Conservation (phyloP, 2,113 vertebrate species). For the Numida meleagris region DNA sequence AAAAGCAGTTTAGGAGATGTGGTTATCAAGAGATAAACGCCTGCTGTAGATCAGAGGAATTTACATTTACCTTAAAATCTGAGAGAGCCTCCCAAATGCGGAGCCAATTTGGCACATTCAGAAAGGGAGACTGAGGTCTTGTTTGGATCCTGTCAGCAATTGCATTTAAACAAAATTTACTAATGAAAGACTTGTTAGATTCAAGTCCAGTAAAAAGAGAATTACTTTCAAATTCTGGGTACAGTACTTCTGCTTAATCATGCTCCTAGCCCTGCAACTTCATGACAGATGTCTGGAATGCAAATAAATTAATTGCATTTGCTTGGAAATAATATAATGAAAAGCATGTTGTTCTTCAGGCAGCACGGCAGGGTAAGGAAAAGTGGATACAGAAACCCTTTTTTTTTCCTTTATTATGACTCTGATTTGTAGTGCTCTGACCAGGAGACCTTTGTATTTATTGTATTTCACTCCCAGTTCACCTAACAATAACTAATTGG, state of each 20-base stretch:
- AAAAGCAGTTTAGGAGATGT: background rate
- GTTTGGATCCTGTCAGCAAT: background rate
- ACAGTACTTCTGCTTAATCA: background rate
- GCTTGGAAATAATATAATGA: background rate
- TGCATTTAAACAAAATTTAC: background rate
- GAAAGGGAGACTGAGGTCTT: background rate
- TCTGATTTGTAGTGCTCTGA: background rate
- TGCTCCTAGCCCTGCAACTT: background rate
- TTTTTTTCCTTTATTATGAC: background rate
- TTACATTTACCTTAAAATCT: constrained; percentile 30
- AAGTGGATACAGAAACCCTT: background rate
- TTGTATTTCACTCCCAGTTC: background rate
- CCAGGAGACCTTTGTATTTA: background rate
- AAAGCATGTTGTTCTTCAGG: background rate
- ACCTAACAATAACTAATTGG: constrained; percentile 11
- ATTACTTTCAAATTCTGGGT: background rate
- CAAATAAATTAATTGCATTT: background rate
- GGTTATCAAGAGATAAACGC: background rate
- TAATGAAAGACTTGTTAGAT: background rate
- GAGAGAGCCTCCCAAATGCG: background rate
- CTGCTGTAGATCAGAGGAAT: constrained; percentile 17
- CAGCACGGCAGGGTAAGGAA: background rate
- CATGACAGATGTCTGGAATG: background rate
- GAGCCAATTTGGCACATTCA: background rate
- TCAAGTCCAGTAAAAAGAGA: background rate